Conservation (phyloP, 2,797 vertebrate genomes). For the Danio aesculapii region DNA sequence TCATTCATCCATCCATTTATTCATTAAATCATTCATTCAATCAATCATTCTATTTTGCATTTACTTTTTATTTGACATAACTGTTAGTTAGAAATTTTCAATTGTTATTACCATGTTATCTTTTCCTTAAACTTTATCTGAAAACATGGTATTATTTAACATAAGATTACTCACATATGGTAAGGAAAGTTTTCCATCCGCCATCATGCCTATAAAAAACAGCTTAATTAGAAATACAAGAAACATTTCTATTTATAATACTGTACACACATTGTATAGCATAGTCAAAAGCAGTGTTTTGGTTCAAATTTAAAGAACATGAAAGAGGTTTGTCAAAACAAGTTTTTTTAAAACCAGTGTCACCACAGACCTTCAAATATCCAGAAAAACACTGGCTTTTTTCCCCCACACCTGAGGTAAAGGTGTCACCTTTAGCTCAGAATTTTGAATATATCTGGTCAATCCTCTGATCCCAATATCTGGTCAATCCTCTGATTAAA, state of each 20-base stretch:
- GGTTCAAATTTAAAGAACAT: neutral
- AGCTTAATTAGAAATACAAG: too few relatives aligned
- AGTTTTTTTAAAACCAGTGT: too few relatives aligned
- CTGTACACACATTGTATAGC: neutral
- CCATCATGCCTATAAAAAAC: neutral
- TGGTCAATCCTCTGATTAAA: neutral
- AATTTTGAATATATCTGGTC: neutral
- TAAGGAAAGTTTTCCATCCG: neutral
- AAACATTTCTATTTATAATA: neutral
- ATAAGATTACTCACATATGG: constrained; percentile 5
- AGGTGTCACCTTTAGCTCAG: too few relatives aligned
- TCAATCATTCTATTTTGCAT: neutral
- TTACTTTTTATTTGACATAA: neutral
- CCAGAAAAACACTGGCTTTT: neutral
- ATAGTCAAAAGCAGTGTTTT: neutral
- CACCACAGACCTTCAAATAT: neutral
- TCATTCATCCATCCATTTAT: too few relatives aligned
- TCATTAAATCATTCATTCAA: too few relatives aligned
- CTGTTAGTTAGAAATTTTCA: neutral
- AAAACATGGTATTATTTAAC: neutral
- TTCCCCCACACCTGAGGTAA: too few relatives aligned
- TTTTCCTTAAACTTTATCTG: neutral
- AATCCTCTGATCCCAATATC: neutral
- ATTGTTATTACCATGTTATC: neutral
- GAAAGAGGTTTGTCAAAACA: too few relatives aligned